Percentiles rank a stretch among this genome's conserved stretches.
Conservation (phyloP, 2,113 vertebrate genomes). For the Pitta sordida region DNA sequence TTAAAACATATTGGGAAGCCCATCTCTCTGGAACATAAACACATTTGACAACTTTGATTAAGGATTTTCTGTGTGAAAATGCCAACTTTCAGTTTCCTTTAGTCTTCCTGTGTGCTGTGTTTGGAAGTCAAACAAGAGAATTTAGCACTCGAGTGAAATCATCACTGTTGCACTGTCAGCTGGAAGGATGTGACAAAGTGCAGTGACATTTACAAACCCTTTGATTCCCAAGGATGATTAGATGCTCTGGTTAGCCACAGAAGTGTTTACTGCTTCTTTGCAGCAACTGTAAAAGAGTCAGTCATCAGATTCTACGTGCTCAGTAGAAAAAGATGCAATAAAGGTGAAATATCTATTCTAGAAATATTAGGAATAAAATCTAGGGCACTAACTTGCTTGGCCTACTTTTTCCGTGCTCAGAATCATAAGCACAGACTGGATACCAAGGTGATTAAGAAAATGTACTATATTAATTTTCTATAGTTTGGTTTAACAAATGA, state of each 20-base stretch:
- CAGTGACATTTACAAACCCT: conserved; percentile 64
- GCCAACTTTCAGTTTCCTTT: not conserved
- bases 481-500: not conserved
- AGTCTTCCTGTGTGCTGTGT: not conserved
- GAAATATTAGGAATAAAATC: not conserved
- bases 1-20: not conserved
- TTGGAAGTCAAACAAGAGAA: conserved; percentile 42
- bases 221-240: conserved; percentile 31
- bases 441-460: not conserved
- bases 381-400: not conserved
- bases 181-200: conserved; percentile 36
- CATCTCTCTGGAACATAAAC: not conserved
- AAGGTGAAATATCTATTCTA: not conserved
- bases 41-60: not conserved
- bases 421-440: not conserved
- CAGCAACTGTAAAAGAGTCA: not conserved
- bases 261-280: not conserved
- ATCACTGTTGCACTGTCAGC: not conserved
- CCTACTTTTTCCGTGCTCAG: not conserved
- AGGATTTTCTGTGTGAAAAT: conserved; percentile 9
- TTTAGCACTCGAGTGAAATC: not conserved
- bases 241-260: not conserved
- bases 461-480: not conserved
- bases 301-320: not conserved
- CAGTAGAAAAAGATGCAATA: not conserved